phyloP scores from a whole-genome alignment of 2,113 vertebrate species.

The Austrofundulus limnaeus region DNA sequence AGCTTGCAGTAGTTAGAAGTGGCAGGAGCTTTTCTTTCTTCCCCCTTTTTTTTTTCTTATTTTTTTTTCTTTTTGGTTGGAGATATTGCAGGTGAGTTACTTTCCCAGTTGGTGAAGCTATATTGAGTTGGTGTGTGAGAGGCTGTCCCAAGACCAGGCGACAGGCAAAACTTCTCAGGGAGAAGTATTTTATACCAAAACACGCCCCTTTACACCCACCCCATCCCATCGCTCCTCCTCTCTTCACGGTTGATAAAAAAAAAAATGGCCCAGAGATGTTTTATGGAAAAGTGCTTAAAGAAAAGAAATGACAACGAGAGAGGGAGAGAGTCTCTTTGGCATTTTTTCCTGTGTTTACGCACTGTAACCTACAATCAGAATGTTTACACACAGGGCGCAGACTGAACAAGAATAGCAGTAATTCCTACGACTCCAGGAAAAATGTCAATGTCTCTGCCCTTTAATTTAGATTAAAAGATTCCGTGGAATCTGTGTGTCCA shows the following conservation, averaged over 20 bases:
- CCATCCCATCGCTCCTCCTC: conserved; percentile 62
- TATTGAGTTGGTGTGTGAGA: conserved; percentile 75
- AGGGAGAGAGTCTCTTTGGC: conserved; percentile 53
- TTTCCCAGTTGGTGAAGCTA: conserved; percentile 76
- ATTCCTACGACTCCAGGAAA: conserved; percentile 66
- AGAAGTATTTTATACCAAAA: conserved; percentile 81
- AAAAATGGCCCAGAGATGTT: conserved; percentile 54
- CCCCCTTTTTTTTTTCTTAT: too few species aligned
- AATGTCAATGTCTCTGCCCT: conserved; percentile 61
- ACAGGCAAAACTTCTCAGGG: conserved; percentile 83
- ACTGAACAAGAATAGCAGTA: conserved; percentile 60
- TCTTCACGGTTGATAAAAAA: conserved; percentile 49
- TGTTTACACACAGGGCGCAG: conserved; percentile 68
- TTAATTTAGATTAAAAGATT: conserved; percentile 59
- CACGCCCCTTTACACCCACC: conserved; percentile 76
- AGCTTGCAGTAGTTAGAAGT: conserved; percentile 63
- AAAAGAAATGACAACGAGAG: conserved; percentile 30
- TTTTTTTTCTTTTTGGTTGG: conserved; percentile 76
- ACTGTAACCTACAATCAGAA: conserved; percentile 65
- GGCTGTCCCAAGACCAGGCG: conserved; percentile 83
- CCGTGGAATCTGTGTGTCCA: conserved; percentile 38
- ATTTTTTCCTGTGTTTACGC: conserved; percentile 70
- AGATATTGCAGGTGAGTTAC: conserved; percentile 77
- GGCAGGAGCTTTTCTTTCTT: conserved; percentile 11
- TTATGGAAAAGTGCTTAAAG: conserved; percentile 69